A percentile compares a stretch with the other conserved stretches of the same genome.
phyloP scores from a whole-genome alignment of 53 echinoderm and acorn worm species.

The Luidia sarsii region DNA sequence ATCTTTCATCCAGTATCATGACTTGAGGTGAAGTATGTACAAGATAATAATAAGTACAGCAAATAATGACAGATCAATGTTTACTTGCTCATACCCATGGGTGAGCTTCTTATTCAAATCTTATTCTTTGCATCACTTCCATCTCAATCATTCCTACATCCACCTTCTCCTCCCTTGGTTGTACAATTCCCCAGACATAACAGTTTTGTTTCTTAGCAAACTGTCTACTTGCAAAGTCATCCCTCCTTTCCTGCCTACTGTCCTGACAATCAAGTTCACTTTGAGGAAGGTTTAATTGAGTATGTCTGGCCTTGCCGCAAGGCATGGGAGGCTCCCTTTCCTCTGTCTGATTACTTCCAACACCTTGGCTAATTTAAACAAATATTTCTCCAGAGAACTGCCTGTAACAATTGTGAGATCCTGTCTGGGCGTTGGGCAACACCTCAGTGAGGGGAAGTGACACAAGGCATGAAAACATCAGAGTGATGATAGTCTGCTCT shows the following conservation, averaged over 20 bases:
- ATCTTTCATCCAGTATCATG: no score
- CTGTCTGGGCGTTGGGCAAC: background rate
- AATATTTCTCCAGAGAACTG: slow-evolving; percentile 17
- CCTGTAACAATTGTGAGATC: slow-evolving; percentile 7
- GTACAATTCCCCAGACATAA: slow-evolving; percentile 15
- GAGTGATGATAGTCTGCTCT: no score
- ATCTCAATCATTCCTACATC: background rate
- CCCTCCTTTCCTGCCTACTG: slow-evolving; percentile 1
- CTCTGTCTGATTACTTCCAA: slow-evolving; percentile 12
- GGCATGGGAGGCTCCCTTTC: background rate
- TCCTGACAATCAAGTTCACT: no score
- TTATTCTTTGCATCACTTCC: background rate
- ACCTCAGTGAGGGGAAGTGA: no score
- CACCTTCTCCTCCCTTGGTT: background rate
- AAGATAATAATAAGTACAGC: no score
- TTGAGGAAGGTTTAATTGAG: no score
- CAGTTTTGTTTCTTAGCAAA: background rate
- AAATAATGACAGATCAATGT: no score
- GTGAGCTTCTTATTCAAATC: no score
- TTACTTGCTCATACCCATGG: no score
- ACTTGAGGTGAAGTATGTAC: no score
- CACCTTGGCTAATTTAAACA: slow-evolving; percentile 34
- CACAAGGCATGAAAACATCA: no score
- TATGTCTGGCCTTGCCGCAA: slow-evolving; percentile 29
- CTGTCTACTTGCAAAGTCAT: background rate